phyloP scores from a whole-genome alignment of 2,113 vertebrate species.

The Nibea albiflora region DNA sequence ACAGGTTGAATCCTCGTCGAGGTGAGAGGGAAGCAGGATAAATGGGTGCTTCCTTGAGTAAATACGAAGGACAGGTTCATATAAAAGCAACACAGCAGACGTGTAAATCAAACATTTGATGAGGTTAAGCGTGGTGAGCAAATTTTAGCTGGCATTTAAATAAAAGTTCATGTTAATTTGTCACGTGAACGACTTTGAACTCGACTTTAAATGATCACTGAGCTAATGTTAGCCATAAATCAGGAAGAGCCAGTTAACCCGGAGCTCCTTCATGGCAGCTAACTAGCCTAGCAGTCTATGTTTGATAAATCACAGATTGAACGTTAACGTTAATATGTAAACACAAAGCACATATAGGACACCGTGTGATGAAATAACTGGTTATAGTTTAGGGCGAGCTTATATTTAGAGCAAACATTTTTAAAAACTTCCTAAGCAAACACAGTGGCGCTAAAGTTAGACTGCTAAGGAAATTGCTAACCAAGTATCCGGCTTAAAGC shows the following conservation, averaged over 20 bases:
- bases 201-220: too few species aligned
- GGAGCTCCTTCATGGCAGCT: slow-evolving; percentile 1
- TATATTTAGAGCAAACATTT: not conserved
- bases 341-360: fast-evolving
- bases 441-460: slow-evolving; percentile 31
- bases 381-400: fast-evolving
- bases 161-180: too few species aligned
- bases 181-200: not conserved
- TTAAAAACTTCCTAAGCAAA: slow-evolving; percentile 17
- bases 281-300: not conserved
- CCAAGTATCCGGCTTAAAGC: slow-evolving; percentile 1
- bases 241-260: not conserved
- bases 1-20: not conserved
- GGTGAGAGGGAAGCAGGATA: not conserved
- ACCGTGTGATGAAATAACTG: fast-evolving
- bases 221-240: not conserved
- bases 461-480: slow-evolving; percentile 46
- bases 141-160: not conserved
- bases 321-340: too few species aligned
- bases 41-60: slow-evolving; percentile 5
- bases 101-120: not conserved
- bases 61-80: slow-evolving; percentile 37
- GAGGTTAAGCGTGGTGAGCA: not conserved
- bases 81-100: not conserved
- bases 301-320: not conserved